These are phyloP conservation scores for Anniella stebbinsi DNA, from an alignment of 2,797 vertebrate species.

Conservation along the genomic window DNA sequence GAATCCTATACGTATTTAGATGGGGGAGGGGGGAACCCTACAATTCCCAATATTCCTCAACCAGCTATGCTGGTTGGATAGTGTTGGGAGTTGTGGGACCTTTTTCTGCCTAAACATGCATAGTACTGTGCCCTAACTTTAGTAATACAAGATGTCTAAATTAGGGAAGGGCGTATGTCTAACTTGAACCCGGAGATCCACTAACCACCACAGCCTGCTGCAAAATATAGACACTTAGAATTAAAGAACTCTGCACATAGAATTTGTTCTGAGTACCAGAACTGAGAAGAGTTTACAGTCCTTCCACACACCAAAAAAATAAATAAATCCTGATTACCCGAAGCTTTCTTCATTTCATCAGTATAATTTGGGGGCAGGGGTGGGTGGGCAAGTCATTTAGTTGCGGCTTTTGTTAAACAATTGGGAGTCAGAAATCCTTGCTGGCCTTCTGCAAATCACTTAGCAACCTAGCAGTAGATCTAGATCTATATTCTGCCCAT, in stretches of 20 bases:
- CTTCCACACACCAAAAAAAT: too few species aligned
- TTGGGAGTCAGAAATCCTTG: background rate
- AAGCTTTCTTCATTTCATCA: background rate
- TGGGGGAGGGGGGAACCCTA: background rate
- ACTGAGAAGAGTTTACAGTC: background rate
- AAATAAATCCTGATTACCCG: background rate
- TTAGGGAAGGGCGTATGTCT: background rate
- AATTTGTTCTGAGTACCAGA: background rate
- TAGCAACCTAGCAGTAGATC: background rate
- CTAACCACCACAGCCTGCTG: background rate
- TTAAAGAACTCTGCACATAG: background rate
- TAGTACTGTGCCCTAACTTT: background rate
- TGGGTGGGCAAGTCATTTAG: background rate
- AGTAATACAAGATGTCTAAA: background rate
- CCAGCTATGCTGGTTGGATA: too few species aligned
- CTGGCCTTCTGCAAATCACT: background rate
- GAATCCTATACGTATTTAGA: too few species aligned
- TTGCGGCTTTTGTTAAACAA: background rate
- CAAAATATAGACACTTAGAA: background rate
- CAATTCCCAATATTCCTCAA: too few species aligned
- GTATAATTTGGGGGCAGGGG: background rate
- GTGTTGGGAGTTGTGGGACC: too few species aligned
- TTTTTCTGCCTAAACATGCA: too few species aligned
- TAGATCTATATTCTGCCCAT: background rate
- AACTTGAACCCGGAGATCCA: background rate